phyloP scores from a whole-genome alignment of 2,888 invertebrate genomes.

The Andrena bicolor region DNA sequence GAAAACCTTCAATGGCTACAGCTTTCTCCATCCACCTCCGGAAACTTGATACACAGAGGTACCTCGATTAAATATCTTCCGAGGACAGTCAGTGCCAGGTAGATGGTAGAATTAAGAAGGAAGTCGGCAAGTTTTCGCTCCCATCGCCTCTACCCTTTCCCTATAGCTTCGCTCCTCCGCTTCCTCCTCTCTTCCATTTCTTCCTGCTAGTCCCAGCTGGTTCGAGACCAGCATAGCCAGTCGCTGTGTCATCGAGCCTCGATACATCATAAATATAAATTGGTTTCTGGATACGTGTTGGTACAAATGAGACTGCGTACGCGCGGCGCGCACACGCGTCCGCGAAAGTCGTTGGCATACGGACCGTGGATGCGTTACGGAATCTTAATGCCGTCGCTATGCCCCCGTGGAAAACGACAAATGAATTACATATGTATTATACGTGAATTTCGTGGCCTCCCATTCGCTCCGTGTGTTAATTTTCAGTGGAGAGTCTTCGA shows the following conservation, averaged over 20 bases:
- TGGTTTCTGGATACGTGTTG: constrained; percentile 64
- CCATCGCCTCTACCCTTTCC: constrained; percentile 24
- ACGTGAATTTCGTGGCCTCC: constrained; percentile 27
- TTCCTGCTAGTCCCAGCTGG: constrained; percentile 58
- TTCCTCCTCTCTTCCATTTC: constrained; percentile 40
- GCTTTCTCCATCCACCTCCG: neutral
- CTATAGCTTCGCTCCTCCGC: neutral
- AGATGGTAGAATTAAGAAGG: constrained; percentile 22
- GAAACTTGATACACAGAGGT: no score
- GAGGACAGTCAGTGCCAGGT: neutral
- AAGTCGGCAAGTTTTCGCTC: constrained; percentile 23
- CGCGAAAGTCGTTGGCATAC: constrained; percentile 53
- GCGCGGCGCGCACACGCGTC: constrained; percentile 28
- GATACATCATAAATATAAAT: constrained; percentile 79
- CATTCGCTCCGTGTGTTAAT: neutral
- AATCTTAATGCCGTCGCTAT: constrained; percentile 60
- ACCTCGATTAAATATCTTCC: neutral
- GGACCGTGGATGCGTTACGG: constrained; percentile 29
- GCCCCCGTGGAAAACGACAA: constrained; percentile 49
- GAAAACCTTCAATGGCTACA: neutral
- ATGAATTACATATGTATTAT: constrained; percentile 34
- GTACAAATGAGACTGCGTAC: constrained; percentile 63
- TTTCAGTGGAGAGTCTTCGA: neutral
- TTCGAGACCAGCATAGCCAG: constrained; percentile 74
- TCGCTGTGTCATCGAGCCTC: constrained; percentile 79